These are phyloP conservation scores for Charaxes varanes DNA, from an alignment of 1,140 invertebrate genomes.

Conservation along the genomic window DNA sequence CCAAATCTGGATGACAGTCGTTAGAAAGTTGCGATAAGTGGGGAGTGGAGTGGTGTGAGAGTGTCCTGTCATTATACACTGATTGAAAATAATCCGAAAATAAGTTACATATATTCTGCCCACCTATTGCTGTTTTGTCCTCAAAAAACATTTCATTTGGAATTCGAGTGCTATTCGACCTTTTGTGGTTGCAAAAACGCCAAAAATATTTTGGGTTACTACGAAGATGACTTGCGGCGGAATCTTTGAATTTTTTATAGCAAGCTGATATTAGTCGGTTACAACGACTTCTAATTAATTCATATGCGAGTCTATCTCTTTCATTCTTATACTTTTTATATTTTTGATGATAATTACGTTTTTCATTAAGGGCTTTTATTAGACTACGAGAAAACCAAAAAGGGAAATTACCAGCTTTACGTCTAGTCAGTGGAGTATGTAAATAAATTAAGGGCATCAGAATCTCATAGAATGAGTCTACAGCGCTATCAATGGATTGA, in stretches of 20 bases:
- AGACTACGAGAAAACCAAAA: background rate
- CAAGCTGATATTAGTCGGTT: background rate
- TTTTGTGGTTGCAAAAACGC: background rate
- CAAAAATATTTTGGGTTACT: background rate
- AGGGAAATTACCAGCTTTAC: background rate
- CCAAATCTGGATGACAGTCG: too few relatives aligned
- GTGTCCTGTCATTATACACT: too few relatives aligned
- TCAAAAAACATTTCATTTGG: conserved; percentile 1
- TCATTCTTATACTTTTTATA: background rate
- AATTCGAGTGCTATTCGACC: background rate
- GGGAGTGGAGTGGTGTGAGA: too few relatives aligned
- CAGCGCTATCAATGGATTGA: background rate
- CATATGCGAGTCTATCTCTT: background rate
- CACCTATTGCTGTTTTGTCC: background rate
- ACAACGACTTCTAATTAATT: background rate
- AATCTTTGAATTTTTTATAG: background rate
- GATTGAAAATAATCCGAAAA: background rate
- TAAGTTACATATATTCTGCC: background rate
- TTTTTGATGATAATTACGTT: background rate
- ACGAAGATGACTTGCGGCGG: too few relatives aligned
- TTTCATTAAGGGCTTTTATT: background rate
- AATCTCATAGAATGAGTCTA: background rate
- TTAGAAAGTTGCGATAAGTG: too few relatives aligned
- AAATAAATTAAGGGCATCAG: background rate
- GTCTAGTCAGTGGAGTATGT: background rate